phyloP scores from a whole-genome alignment of 30 jellyfish, hydroid and myxozoan species.

The Morbakka virulenta region DNA sequence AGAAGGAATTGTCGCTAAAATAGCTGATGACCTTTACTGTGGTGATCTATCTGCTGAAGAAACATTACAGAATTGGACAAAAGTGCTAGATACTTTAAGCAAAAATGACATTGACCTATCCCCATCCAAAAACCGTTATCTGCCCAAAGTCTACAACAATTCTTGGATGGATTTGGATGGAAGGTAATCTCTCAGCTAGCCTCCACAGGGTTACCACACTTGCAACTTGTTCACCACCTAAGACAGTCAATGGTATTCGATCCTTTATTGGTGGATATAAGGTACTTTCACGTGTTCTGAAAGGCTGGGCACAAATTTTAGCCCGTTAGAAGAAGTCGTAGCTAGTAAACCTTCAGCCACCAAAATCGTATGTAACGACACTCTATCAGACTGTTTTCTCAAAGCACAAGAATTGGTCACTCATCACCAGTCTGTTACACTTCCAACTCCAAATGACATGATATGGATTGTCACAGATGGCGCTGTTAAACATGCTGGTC shows the following conservation, averaged over 20 bases:
- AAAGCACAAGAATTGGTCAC: too few relatives aligned
- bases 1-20: conserved; percentile 44
- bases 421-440: not conserved
- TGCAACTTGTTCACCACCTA: conserved; percentile 44
- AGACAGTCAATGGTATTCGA: conserved; percentile 40
- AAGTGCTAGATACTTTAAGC: conserved; percentile 25
- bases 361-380: conserved; percentile 12
- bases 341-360: conserved; percentile 27
- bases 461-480: conserved; percentile 60
- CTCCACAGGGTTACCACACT: conserved; percentile 45
- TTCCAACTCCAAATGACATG: conserved; percentile 35
- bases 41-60: conserved; percentile 29
- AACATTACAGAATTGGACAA: conserved; percentile 11
- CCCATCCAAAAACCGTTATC: conserved; percentile 40
- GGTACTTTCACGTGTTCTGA: conserved; percentile 39
- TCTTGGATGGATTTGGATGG: conserved; percentile 65
- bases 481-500: conserved; percentile 21
- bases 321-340: conserved; percentile 31
- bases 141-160: conserved; percentile 56
- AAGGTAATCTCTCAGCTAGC: conserved; percentile 39
- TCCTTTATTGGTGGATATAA: conserved; percentile 54
- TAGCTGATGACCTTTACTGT: conserved; percentile 58
- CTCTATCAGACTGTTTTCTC: not conserved
- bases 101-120: conserved; percentile 7
- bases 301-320: conserved; percentile 2